Conservation (phyloP, 2,113 vertebrate genomes). For the Phalacrocorax aristotelis region DNA sequence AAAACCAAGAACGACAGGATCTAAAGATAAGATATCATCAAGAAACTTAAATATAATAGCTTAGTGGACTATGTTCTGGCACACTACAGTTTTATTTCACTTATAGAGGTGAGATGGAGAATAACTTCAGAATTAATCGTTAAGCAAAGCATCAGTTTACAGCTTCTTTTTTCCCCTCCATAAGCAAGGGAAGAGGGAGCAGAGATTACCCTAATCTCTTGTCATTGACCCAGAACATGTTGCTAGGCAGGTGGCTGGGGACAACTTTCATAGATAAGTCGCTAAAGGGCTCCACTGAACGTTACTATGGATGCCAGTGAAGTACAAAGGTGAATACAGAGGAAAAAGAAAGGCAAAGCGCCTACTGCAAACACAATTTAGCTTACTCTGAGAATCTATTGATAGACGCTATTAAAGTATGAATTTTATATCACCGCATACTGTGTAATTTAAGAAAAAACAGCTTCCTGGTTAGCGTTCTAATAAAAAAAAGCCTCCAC, state of each 20-base stretch:
- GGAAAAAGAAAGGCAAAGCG: background rate
- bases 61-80: background rate
- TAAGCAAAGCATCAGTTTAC: constrained; percentile 28
- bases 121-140: constrained; percentile 18
- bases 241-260: constrained; percentile 62
- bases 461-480: background rate
- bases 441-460: background rate
- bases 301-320: constrained; percentile 53
- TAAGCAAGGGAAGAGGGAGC: background rate
- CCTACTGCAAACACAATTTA: background rate
- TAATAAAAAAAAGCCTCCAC: background rate
- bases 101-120: background rate
- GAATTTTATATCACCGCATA: background rate
- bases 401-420: background rate
- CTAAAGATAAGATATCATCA: background rate
- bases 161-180: background rate
- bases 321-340: constrained; percentile 25
- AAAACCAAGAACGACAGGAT: background rate
- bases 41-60: background rate
- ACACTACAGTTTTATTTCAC: background rate
- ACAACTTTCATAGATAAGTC: background rate
- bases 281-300: constrained; percentile 36
- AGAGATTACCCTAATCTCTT: constrained; percentile 35
- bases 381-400: background rate
- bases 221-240: constrained; percentile 54